Percentiles rank a stretch among this genome's conserved stretches.
phyloP scores from a whole-genome alignment of 2,888 invertebrate species.

The Stenodema calcarata region DNA sequence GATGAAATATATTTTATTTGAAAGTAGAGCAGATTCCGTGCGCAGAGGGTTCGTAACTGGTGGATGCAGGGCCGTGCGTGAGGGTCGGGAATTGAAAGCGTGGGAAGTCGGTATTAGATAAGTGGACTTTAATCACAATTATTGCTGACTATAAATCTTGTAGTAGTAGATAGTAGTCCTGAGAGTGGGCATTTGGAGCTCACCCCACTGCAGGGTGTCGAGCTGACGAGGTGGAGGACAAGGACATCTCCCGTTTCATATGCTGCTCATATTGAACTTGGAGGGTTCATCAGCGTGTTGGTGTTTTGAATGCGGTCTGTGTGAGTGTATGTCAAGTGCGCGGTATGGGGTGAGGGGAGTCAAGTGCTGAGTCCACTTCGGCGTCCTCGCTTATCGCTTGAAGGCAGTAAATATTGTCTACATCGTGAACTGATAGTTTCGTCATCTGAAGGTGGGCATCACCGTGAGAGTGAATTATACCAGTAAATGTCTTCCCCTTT shows the following conservation, averaged over 20 bases:
- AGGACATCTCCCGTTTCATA: background rate
- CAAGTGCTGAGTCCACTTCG: background rate
- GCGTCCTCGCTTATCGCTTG: background rate
- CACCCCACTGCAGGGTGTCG: background rate
- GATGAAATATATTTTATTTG: conserved; percentile 23
- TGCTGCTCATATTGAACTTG: background rate
- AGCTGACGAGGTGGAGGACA: background rate
- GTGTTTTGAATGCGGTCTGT: background rate
- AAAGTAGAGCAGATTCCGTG: conserved; percentile 25
- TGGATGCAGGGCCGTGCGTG: conserved; percentile 23
- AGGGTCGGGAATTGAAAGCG: conserved; percentile 34
- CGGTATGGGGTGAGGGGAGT: background rate
- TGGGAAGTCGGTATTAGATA: conserved; percentile 45
- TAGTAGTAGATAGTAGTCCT: background rate
- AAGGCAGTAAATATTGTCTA: background rate
- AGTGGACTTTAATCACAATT: conserved; percentile 47
- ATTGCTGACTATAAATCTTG: conserved; percentile 46
- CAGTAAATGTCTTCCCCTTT: too few species aligned
- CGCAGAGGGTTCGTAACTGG: background rate
- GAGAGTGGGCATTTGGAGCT: background rate
- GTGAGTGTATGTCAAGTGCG: background rate
- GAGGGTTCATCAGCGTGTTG: background rate
- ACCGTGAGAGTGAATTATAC: too few species aligned
- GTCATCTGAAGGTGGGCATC: background rate
- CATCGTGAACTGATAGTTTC: background rate